A percentile compares a stretch with the other conserved stretches of the same genome.
phyloP scores from a whole-genome alignment of 2,888 invertebrate genomes.

The Diarsia dahlii region DNA sequence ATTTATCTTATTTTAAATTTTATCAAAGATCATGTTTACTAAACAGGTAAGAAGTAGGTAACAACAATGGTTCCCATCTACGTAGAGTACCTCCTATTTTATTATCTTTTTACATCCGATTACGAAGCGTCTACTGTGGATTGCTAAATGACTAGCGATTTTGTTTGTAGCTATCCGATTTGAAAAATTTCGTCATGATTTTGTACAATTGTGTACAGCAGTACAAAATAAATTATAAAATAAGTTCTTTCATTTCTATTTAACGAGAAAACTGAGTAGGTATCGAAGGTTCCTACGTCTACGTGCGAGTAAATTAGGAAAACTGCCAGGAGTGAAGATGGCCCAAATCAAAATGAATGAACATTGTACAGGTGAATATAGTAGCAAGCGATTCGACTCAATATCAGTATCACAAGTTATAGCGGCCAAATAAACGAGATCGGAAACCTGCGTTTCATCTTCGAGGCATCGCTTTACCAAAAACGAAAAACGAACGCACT shows the following conservation, averaged over 20 bases:
- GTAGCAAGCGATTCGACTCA: neutral
- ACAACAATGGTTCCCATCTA: constrained; percentile 16
- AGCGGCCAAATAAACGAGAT: constrained; percentile 13
- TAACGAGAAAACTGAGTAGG: neutral
- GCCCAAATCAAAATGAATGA: neutral
- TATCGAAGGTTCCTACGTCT: too few relatives aligned
- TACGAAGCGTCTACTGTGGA: constrained; percentile 44
- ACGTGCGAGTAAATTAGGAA: neutral
- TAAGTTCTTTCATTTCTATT: neutral
- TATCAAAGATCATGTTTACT: neutral
- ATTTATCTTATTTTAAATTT: neutral
- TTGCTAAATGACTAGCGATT: constrained; percentile 69
- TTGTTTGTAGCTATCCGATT: constrained; percentile 66
- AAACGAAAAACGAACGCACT: constrained; percentile 46
- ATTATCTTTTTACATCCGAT: constrained; percentile 28
- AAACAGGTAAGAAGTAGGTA: neutral
- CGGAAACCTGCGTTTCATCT: constrained; percentile 24
- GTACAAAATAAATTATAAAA: neutral
- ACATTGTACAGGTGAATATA: neutral
- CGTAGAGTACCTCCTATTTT: neutral
- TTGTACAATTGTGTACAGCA: constrained; percentile 49
- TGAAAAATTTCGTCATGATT: constrained; percentile 69
- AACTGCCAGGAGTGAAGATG: neutral
- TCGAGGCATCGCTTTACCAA: constrained; percentile 38
- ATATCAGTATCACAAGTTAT: constrained; percentile 3